A percentile compares a stretch with the other conserved stretches of the same genome.
Evolutionary conservation across 2,888 invertebrate species (phyloP).

Genomic region (Rhogogaster chlorosoma): DNA sequence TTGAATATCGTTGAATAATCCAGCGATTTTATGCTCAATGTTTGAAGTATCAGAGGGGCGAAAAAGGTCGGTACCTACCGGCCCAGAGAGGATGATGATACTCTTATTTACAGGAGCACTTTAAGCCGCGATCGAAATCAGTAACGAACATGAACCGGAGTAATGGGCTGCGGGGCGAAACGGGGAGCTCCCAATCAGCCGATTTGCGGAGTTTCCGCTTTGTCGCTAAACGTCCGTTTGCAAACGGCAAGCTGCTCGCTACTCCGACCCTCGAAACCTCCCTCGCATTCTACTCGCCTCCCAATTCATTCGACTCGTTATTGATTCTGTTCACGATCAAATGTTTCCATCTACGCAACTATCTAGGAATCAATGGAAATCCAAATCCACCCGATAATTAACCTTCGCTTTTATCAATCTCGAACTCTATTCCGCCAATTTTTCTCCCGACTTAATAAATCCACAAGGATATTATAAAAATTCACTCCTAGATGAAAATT

Average conservation of each 20-base stretch:
- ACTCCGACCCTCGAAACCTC: not conserved
- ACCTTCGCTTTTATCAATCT: not conserved
- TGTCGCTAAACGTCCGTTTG: slow-evolving; percentile 52
- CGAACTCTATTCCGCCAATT: not conserved
- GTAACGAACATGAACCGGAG: slow-evolving; percentile 57
- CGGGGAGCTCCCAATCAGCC: slow-evolving; percentile 62
- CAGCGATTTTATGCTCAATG: slow-evolving; percentile 27
- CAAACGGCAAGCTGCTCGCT: slow-evolving; percentile 13
- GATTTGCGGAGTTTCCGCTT: slow-evolving; percentile 57
- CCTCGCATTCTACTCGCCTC: not conserved
- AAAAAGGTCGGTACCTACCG: slow-evolving; percentile 52
- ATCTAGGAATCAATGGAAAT: not conserved
- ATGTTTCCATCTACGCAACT: not conserved
- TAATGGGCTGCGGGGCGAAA: slow-evolving; percentile 37
- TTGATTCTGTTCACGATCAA: slow-evolving; percentile 5
- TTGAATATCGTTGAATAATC: slow-evolving; percentile 33
- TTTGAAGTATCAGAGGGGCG: slow-evolving; percentile 31
- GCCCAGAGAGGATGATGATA: slow-evolving; percentile 39
- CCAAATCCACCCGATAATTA: not conserved
- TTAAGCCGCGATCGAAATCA: slow-evolving; percentile 57
- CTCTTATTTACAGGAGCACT: slow-evolving; percentile 57
- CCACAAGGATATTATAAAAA: not conserved
- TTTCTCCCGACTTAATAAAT: not conserved
- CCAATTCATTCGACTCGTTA: slow-evolving; percentile 24
- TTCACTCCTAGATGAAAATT: not conserved